Percentiles rank a stretch among this genome's conserved stretches.
Conservation (phyloP, 1,140 invertebrate species). For the Leptoteleia sp. region DNA sequence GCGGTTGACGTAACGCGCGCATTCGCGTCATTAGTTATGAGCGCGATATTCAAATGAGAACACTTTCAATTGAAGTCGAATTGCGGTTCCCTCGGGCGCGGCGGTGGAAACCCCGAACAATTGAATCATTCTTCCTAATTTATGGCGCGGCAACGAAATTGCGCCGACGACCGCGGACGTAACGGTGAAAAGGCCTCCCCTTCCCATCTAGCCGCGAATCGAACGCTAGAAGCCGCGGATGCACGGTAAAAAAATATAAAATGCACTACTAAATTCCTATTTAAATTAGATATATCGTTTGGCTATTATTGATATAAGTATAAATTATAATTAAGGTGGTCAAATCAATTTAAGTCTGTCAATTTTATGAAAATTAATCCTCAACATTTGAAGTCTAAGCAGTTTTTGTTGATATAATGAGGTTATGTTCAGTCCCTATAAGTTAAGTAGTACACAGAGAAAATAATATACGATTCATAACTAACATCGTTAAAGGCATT, state of each 20-base stretch:
- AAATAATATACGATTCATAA: too few relatives aligned
- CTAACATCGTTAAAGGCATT: too few relatives aligned
- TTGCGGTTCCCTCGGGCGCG: slow-evolving; percentile 13
- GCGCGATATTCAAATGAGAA: slow-evolving; percentile 20
- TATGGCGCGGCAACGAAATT: slow-evolving; percentile 1
- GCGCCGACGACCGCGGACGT: slow-evolving; percentile 6
- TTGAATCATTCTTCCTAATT: slow-evolving; percentile 49
- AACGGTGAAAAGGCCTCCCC: slow-evolving; percentile 18
- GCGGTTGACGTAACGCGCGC: slow-evolving; percentile 9
- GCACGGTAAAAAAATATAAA: background rate
- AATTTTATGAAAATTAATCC: too few relatives aligned
- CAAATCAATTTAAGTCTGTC: too few relatives aligned
- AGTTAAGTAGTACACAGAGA: too few relatives aligned
- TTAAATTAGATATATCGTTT: too few relatives aligned
- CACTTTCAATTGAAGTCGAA: slow-evolving; percentile 15
- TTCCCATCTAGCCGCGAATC: slow-evolving; percentile 22
- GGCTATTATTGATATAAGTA: too few relatives aligned
- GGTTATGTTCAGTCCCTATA: too few relatives aligned
- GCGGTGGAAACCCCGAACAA: slow-evolving; percentile 16
- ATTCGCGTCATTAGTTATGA: slow-evolving; percentile 31
- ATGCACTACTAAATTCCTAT: too few relatives aligned
- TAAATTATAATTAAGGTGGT: too few relatives aligned
- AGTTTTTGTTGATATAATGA: too few relatives aligned
- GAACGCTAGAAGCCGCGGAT: slow-evolving; percentile 13
- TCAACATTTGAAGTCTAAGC: too few relatives aligned